These are phyloP conservation scores for Rotaria magnacalcarata DNA, from an alignment of 2,888 invertebrate species.

Conservation along the genomic window DNA sequence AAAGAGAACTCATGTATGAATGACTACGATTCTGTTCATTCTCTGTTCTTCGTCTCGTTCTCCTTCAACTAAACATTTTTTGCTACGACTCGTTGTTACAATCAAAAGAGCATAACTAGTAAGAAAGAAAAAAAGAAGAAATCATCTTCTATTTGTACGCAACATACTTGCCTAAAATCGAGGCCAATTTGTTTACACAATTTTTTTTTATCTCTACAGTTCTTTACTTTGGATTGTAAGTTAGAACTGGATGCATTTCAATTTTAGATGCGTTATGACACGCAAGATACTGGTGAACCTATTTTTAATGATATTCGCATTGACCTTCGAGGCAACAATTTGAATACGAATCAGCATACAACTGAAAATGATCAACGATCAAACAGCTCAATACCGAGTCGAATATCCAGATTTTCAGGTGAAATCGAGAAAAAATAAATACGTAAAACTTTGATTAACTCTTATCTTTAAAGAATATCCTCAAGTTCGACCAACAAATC, in stretches of 20 bases:
- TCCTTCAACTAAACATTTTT: not conserved
- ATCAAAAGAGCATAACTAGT: conserved; percentile 7
- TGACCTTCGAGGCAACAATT: not conserved
- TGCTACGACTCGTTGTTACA: not conserved
- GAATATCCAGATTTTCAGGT: not conserved
- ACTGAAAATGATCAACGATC: conserved; percentile 40
- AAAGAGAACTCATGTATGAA: not conserved
- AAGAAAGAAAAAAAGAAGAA: not conserved
- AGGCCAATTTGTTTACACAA: not conserved
- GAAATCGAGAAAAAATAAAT: not conserved
- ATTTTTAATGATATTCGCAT: conserved; percentile 14
- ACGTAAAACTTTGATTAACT: not conserved
- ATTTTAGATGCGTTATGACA: not conserved
- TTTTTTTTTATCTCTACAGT: no score
- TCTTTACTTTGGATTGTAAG: no score
- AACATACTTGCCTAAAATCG: not conserved
- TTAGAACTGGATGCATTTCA: not conserved
- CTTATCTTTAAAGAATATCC: conserved; percentile 39
- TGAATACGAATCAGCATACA: not conserved
- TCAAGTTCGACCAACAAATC: conserved; percentile 46
- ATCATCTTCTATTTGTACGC: not conserved
- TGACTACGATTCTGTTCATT: not conserved
- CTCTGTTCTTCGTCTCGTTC: not conserved
- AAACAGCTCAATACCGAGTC: conserved; percentile 37
- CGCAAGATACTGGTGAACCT: not conserved